A percentile compares a stretch with the other conserved stretches of the same genome.
These are phyloP conservation scores for Cyclophora punctaria DNA, from an alignment of 2,888 invertebrate genomes.

Conservation along the genomic window DNA sequence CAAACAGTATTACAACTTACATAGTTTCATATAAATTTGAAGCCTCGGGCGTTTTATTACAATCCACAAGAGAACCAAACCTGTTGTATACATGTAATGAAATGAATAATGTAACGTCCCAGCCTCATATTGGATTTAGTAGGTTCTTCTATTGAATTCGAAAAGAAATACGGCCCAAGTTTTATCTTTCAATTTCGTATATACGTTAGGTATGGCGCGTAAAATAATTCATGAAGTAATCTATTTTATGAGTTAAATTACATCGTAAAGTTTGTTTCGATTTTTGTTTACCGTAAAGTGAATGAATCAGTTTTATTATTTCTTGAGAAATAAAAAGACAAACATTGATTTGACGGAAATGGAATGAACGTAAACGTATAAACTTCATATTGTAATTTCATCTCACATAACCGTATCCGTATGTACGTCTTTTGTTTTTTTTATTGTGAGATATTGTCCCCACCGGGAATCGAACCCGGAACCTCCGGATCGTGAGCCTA, in stretches of 20 bases:
- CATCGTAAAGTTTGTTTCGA: background rate
- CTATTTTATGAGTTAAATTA: background rate
- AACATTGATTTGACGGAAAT: background rate
- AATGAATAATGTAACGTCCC: constrained; percentile 50
- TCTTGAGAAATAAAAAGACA: background rate
- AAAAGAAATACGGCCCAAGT: constrained; percentile 17
- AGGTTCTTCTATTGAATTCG: constrained; percentile 28
- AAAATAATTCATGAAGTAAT: background rate
- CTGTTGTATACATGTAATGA: constrained; percentile 31
- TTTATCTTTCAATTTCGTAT: constrained; percentile 6
- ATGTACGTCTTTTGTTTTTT: no score
- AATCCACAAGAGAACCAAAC: constrained; percentile 16
- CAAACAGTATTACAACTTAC: background rate
- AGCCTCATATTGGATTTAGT: constrained; percentile 44
- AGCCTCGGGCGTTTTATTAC: constrained; percentile 27
- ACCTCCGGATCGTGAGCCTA: no score
- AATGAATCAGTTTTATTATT: background rate
- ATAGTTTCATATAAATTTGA: constrained; percentile 27
- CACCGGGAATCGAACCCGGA: no score
- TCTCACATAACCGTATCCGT: no score
- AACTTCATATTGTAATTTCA: no score
- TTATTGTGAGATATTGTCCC: no score
- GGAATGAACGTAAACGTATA: background rate
- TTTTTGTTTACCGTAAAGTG: background rate
- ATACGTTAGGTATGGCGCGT: background rate